phyloP scores from a whole-genome alignment of 2,888 invertebrate genomes.

The Apamea crenata region DNA sequence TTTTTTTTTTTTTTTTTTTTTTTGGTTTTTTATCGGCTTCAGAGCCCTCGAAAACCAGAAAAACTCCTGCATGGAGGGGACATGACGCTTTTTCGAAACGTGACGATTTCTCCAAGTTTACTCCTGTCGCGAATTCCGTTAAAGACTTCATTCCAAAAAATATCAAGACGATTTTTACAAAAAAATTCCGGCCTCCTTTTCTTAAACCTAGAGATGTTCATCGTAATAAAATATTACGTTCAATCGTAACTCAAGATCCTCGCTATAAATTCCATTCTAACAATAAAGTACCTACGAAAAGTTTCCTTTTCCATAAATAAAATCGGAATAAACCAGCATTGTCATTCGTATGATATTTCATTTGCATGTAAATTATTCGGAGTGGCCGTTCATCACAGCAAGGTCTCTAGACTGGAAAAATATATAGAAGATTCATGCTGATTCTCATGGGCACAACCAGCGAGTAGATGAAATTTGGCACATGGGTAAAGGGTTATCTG shows the following conservation, averaged over 20 bases:
- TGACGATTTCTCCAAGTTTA: too few relatives aligned
- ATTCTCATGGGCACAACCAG: not conserved
- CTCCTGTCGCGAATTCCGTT: too few relatives aligned
- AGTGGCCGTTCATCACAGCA: conserved; percentile 28
- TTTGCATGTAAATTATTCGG: conserved; percentile 48
- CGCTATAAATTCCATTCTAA: conserved; percentile 3
- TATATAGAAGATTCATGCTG: conserved; percentile 4
- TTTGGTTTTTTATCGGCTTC: too few relatives aligned
- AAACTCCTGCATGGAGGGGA: too few relatives aligned
- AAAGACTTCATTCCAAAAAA: too few relatives aligned
- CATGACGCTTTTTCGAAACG: too few relatives aligned
- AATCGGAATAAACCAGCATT: conserved; percentile 29
- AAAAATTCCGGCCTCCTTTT: not conserved
- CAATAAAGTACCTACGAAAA: conserved; percentile 26
- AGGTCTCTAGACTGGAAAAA: conserved; percentile 7
- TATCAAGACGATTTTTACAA: not conserved
- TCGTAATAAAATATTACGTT: conserved; percentile 7
- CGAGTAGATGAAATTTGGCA: too few relatives aligned
- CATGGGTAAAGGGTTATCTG: too few relatives aligned
- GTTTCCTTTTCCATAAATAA: conserved; percentile 12
- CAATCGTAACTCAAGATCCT: conserved; percentile 1
- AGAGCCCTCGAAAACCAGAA: too few relatives aligned
- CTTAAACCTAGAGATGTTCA: not conserved
- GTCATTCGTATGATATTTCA: conserved; percentile 38
- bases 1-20: too few relatives aligned